A percentile compares a stretch with the other conserved stretches of the same genome.
Evolutionary conservation across 2,888 invertebrate species (phyloP).

Genomic region (Druceiella hillmani): DNA sequence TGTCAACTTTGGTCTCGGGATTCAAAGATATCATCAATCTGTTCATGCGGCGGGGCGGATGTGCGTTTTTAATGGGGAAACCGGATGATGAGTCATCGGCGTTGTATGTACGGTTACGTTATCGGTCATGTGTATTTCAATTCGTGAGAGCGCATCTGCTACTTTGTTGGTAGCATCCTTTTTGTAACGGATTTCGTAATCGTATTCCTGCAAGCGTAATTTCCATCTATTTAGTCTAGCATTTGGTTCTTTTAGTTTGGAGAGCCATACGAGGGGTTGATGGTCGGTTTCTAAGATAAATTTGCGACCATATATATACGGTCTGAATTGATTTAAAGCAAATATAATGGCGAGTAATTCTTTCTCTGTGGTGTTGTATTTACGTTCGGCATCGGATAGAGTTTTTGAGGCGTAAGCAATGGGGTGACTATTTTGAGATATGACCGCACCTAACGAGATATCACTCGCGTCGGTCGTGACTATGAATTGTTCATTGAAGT

Average conservation of each 20-base stretch:
- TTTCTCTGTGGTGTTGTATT: background rate
- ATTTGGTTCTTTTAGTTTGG: conserved; percentile 1
- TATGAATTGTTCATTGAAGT: too few relatives aligned
- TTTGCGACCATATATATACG: conserved; percentile 2
- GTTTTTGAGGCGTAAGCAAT: background rate
- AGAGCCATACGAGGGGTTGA: conserved; percentile 1
- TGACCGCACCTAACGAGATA: background rate
- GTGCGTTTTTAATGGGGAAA: background rate
- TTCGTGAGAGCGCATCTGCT: conserved; percentile 4
- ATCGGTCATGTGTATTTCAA: background rate
- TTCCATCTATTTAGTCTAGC: background rate
- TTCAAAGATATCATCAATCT: background rate
- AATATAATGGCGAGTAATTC: conserved; percentile 2
- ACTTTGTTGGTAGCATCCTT: background rate
- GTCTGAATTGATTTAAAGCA: conserved; percentile 1
- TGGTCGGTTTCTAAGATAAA: conserved; percentile 1
- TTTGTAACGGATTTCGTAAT: background rate
- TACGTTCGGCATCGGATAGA: background rate
- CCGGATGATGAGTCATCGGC: background rate
- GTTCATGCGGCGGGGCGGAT: background rate
- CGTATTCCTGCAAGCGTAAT: conserved; percentile 1
- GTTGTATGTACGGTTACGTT: background rate
- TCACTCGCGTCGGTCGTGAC: conserved; percentile 2
- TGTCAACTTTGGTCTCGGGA: background rate
- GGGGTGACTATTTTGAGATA: background rate